A percentile compares a stretch with the other conserved stretches of the same genome.
These are phyloP conservation scores for Lordiphosa clarofinis DNA, from an alignment of 1,140 invertebrate genomes.

Conservation along the genomic window DNA sequence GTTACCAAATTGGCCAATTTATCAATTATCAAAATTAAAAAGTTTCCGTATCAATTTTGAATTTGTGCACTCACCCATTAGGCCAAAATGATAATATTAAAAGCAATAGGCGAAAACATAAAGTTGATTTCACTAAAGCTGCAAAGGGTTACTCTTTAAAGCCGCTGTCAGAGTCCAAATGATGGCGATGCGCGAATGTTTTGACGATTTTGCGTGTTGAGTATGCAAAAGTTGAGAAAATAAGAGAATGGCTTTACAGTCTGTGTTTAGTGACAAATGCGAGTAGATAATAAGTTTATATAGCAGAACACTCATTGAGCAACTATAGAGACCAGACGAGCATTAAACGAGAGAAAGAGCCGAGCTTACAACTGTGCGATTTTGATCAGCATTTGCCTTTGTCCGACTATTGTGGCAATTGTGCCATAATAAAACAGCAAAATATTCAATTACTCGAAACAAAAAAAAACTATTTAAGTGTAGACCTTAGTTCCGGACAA, in stretches of 20 bases:
- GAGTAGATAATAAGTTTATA: slow-evolving; percentile 46
- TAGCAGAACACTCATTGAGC: slow-evolving; percentile 7
- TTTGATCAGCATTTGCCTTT: slow-evolving; percentile 33
- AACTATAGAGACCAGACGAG: slow-evolving; percentile 26
- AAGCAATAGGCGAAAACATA: too few species aligned
- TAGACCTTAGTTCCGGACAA: slow-evolving; percentile 45
- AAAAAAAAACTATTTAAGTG: slow-evolving; percentile 24
- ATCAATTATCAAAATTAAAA: slow-evolving; percentile 5
- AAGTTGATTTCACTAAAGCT: neutral
- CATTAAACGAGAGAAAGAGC: slow-evolving; percentile 32
- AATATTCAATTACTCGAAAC: slow-evolving; percentile 10
- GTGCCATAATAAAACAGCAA: slow-evolving; percentile 11
- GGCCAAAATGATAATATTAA: too few species aligned
- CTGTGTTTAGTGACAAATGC: slow-evolving; percentile 34
- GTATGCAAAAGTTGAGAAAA: slow-evolving; percentile 38
- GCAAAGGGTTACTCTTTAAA: slow-evolving; percentile 14
- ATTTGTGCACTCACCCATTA: too few species aligned
- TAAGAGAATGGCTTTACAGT: slow-evolving; percentile 52
- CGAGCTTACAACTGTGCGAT: slow-evolving; percentile 28
- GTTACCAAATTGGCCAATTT: slow-evolving; percentile 28
- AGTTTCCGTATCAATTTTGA: too few species aligned
- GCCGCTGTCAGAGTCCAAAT: slow-evolving; percentile 37
- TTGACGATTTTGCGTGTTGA: slow-evolving; percentile 44
- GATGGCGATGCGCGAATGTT: slow-evolving; percentile 34
- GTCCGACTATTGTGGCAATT: slow-evolving; percentile 28